phyloP scores from a whole-genome alignment of 2,797 vertebrate genomes.

The Toxotes lorentzi region DNA sequence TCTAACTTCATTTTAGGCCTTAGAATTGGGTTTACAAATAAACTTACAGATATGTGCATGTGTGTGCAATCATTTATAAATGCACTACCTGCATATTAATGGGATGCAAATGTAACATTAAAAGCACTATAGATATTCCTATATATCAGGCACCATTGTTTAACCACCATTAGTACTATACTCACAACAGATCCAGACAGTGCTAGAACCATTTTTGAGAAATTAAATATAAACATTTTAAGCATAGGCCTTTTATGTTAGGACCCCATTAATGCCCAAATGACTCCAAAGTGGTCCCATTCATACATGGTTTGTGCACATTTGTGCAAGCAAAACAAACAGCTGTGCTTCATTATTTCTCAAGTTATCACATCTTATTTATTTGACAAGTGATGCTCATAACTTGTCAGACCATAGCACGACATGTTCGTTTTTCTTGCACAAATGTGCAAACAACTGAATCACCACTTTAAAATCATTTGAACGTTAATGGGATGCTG shows the following conservation, averaged over 20 bases:
- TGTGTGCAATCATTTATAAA: not conserved
- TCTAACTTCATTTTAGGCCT: not conserved
- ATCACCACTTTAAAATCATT: not conserved
- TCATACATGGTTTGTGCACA: not conserved
- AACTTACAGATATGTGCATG: not conserved
- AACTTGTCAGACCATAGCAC: too few species aligned
- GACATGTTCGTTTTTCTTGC: not conserved
- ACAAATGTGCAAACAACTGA: not conserved
- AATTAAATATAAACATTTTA: too few species aligned
- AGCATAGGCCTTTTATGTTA: too few species aligned
- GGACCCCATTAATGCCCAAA: too few species aligned
- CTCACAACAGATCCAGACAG: not conserved
- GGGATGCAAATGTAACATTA: constrained; percentile 19
- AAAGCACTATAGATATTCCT: constrained; percentile 8
- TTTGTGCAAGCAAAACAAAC: not conserved
- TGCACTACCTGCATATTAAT: constrained; percentile 13
- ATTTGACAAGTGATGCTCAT: too few species aligned
- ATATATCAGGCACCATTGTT: not conserved
- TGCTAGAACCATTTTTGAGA: too few species aligned
- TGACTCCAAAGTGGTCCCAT: too few species aligned
- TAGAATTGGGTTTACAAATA: not conserved
- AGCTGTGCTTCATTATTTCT: not conserved
- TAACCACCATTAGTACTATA: not conserved
- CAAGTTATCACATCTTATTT: too few species aligned
- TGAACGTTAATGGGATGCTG: not conserved